Percentiles rank a stretch among this genome's conserved stretches.
Evolutionary conservation across 2,888 invertebrate genomes (phyloP).

Genomic region (Seira sanloemensis): DNA sequence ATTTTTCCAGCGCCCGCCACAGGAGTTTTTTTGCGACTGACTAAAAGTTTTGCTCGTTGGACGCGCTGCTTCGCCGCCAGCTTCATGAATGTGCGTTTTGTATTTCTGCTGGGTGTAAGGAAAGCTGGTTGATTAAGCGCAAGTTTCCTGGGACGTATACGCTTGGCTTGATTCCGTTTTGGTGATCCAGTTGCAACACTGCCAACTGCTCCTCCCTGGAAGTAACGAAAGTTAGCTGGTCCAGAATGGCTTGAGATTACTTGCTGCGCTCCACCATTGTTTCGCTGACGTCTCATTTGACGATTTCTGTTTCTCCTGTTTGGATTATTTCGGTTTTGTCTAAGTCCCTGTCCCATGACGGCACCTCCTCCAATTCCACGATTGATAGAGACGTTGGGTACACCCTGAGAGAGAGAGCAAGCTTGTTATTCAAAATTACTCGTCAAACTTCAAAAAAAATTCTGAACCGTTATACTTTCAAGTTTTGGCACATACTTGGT

Average conservation of each 20-base stretch:
- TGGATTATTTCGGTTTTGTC: neutral
- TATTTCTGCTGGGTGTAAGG: conserved; percentile 7
- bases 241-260: conserved; percentile 31
- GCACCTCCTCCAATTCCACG: conserved; percentile 38
- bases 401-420: too few species aligned
- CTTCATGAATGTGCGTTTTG: conserved; percentile 52
- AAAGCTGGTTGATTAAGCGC: neutral
- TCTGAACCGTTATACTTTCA: too few species aligned
- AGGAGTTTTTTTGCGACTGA: conserved; percentile 34
- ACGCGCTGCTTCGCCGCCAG: conserved; percentile 67
- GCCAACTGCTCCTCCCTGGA: neutral
- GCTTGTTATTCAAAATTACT: too few species aligned
- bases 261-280: neutral
- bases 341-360: conserved; percentile 9
- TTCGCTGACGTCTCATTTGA: conserved; percentile 30
- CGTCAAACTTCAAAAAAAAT: too few species aligned
- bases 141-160: conserved; percentile 17
- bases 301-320: conserved; percentile 32
- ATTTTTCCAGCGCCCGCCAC: neutral
- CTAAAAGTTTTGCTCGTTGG: conserved; percentile 58
- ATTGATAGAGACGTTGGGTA: too few species aligned
- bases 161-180: conserved; percentile 24
- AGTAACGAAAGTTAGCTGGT: conserved; percentile 23
- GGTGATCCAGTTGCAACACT: conserved; percentile 1
- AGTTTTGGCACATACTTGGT: too few species aligned